These are phyloP conservation scores for Stigmatopora nigra DNA, from an alignment of 2,113 vertebrate species.

Conservation along the genomic window DNA sequence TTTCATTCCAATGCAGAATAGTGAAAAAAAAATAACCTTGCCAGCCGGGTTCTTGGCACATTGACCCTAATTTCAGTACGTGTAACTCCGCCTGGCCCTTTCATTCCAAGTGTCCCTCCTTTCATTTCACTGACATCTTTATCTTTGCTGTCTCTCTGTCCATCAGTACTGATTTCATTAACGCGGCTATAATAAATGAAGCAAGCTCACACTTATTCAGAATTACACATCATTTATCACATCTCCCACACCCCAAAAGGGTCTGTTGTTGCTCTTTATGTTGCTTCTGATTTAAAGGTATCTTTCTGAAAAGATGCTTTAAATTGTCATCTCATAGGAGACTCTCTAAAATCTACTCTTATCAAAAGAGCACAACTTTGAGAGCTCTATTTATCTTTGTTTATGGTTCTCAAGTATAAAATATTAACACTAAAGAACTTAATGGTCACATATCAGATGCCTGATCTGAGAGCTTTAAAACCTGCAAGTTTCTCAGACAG, in stretches of 20 bases:
- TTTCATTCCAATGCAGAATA: not conserved
- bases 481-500: too few relatives aligned
- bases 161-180: not conserved
- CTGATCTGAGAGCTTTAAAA: too few relatives aligned
- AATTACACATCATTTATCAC: slow-evolving; percentile 1
- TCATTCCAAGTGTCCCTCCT: not conserved
- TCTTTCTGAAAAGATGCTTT: not conserved
- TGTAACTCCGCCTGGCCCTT: not conserved
- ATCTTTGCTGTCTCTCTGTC: not conserved
- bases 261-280: not conserved
- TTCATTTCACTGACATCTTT: slow-evolving; percentile 1
- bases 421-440: not conserved
- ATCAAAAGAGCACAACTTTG: too few relatives aligned
- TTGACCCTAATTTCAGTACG: not conserved
- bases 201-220: not conserved
- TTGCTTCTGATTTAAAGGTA: not conserved
- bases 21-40: not conserved
- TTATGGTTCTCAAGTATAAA: not conserved
- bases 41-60: not conserved
- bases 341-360: not conserved
- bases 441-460: not conserved
- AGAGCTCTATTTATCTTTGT: not conserved
- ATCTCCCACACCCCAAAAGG: slow-evolving; percentile 6
- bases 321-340: too few relatives aligned
- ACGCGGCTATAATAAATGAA: not conserved